phyloP scores from a whole-genome alignment of 1,140 invertebrate genomes.

The Belonocnema kinseyi region DNA sequence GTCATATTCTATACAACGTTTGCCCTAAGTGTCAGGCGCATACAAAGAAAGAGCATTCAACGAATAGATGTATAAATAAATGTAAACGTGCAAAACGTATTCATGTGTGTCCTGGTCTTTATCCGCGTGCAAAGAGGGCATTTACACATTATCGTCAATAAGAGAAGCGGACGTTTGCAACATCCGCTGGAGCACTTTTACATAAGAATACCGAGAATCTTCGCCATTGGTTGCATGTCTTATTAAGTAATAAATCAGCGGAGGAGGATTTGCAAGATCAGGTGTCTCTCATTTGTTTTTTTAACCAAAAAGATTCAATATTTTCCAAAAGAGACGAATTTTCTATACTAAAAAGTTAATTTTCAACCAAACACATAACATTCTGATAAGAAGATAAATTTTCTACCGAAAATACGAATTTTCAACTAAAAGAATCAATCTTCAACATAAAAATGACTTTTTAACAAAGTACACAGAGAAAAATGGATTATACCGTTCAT shows the following conservation, averaged over 20 bases:
- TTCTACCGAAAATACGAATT: too few species aligned
- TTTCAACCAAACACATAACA: too few species aligned
- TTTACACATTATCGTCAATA: conserved; percentile 20
- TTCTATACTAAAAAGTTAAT: too few species aligned
- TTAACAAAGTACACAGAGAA: too few species aligned
- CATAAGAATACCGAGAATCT: not conserved
- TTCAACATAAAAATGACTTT: too few species aligned
- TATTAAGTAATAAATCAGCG: not conserved
- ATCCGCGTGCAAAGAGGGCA: conserved; percentile 23
- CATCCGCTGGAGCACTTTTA: not conserved
- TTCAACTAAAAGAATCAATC: too few species aligned
- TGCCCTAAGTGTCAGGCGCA: not conserved
- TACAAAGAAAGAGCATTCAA: not conserved
- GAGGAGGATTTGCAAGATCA: too few species aligned
- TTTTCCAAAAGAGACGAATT: too few species aligned
- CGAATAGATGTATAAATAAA: not conserved
- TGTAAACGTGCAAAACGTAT: conserved; percentile 1
- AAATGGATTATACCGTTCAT: too few species aligned
- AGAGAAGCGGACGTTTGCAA: conserved; percentile 13
- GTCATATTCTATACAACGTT: not conserved
- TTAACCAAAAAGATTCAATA: too few species aligned
- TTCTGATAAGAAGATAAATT: too few species aligned
- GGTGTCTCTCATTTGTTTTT: too few species aligned
- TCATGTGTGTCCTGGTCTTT: conserved; percentile 8
- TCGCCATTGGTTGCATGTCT: not conserved